A percentile compares a stretch with the other conserved stretches of the same genome.
phyloP scores from a whole-genome alignment of 2,888 invertebrate genomes.

The Lithosia quadra region DNA sequence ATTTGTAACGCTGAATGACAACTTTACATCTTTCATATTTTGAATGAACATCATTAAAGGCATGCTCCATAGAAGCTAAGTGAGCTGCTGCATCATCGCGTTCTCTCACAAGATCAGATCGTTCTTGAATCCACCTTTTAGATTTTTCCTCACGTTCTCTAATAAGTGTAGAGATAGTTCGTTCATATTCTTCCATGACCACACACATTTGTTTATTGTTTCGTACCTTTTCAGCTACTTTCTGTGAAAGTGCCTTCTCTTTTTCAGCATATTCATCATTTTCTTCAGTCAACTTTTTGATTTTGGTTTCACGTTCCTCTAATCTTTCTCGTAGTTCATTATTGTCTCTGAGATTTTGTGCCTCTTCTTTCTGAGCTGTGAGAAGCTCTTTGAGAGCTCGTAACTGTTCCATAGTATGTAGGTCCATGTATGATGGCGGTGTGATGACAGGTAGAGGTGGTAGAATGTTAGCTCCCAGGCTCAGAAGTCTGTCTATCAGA shows the following conservation, averaged over 20 bases:
- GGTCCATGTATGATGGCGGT: conserved; percentile 81
- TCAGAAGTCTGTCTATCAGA: conserved; percentile 82
- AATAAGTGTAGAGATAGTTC: conserved; percentile 92
- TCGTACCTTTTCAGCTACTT: conserved; percentile 84
- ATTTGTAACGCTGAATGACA: conserved; percentile 86
- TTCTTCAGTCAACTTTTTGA: conserved; percentile 80
- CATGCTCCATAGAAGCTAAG: conserved; percentile 88
- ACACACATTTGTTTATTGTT: conserved; percentile 89
- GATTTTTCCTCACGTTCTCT: conserved; percentile 91
- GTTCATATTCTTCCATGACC: conserved; percentile 93
- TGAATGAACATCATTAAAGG: conserved; percentile 89
- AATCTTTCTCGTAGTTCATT: conserved; percentile 82
- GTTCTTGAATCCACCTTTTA: conserved; percentile 86
- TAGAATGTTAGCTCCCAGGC: conserved; percentile 77
- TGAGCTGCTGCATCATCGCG: conserved; percentile 89
- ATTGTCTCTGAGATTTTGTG: conserved; percentile 84
- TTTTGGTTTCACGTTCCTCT: conserved; percentile 80
- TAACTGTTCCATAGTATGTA: conserved; percentile 87
- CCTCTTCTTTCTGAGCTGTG: conserved; percentile 86
- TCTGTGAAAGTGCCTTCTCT: conserved; percentile 81
- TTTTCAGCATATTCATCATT: conserved; percentile 85
- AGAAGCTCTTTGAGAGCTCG: conserved; percentile 87
- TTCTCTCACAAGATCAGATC: conserved; percentile 85
- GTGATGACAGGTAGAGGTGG: conserved; percentile 82
- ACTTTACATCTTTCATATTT: conserved; percentile 90